These are phyloP conservation scores for Pseudolaguvia tuberculata DNA, from an alignment of 2,113 vertebrate genomes.

Conservation along the genomic window DNA sequence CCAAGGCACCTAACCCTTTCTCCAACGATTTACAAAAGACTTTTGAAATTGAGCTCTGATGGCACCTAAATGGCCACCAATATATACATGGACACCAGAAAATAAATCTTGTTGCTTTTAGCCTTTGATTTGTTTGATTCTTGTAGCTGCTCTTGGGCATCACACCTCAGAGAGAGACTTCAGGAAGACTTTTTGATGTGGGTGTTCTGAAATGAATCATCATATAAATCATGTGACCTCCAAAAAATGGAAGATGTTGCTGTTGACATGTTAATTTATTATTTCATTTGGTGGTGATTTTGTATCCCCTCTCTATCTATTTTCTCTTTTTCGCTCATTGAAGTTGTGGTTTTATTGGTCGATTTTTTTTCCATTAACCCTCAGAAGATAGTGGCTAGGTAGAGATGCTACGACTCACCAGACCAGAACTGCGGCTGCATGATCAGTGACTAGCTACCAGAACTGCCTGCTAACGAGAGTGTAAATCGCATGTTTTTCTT, in stretches of 20 bases:
- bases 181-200: constrained; percentile 3
- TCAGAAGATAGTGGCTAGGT: constrained; percentile 22
- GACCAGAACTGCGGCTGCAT: constrained; percentile 30
- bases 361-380: constrained; percentile 63
- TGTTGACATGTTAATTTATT: constrained; percentile 70
- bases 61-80: constrained; percentile 25
- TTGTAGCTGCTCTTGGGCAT: constrained; percentile 23
- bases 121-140: constrained; percentile 48
- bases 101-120: constrained; percentile 43
- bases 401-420: constrained; percentile 32
- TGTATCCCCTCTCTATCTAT: constrained; percentile 54
- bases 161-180: not conserved
- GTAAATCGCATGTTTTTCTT: constrained; percentile 68
- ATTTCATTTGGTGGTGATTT: constrained; percentile 58
- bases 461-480: constrained; percentile 48
- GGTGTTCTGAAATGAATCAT: constrained; percentile 18
- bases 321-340: constrained; percentile 46
- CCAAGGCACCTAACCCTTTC: constrained; percentile 78
- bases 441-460: constrained; percentile 50
- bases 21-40: constrained; percentile 85
- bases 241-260: constrained; percentile 54
- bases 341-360: constrained; percentile 43
- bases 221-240: constrained; percentile 38
- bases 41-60: constrained; percentile 87
- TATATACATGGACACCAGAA: constrained; percentile 19